Evolutionary conservation across 2,797 vertebrate genomes (phyloP).

Genomic region (Bufotes viridis): DNA sequence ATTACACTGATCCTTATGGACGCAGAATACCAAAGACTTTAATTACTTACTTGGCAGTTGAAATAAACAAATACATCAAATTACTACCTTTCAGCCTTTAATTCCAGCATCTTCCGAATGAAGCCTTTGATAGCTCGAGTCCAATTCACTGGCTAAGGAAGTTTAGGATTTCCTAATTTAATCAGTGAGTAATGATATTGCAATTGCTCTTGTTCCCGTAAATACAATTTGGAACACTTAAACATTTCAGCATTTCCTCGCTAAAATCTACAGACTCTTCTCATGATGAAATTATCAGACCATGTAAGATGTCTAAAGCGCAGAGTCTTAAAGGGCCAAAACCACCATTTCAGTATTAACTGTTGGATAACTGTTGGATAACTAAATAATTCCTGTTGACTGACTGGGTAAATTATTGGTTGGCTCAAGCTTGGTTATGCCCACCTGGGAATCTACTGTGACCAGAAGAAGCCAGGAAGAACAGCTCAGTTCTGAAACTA

Average conservation of each 20-base stretch:
- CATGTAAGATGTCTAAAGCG: not conserved
- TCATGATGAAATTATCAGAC: no score
- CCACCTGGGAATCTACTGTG: no score
- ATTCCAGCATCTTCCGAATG: not conserved
- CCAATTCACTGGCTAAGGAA: not conserved
- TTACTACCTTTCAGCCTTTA: conserved; percentile 20
- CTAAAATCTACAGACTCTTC: not conserved
- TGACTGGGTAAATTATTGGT: no score
- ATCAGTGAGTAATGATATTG: conserved; percentile 23
- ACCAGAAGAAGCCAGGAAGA: no score
- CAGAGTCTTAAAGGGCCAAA: not conserved
- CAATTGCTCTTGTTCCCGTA: conserved; percentile 36
- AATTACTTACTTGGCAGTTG: conserved; percentile 52
- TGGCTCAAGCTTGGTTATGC: no score
- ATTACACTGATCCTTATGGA: conserved; percentile 54
- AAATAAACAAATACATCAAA: conserved; percentile 60
- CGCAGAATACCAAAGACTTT: conserved; percentile 59
- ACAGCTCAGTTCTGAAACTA: no score
- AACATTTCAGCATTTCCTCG: conserved; percentile 14
- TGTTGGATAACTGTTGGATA: not conserved
- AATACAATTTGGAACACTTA: conserved; percentile 25
- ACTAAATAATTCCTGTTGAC: no score
- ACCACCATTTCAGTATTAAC: not conserved
- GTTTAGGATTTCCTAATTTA: conserved; percentile 24
- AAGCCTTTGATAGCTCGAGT: not conserved